Conservation (phyloP, 2,797 vertebrate genomes). For the Ctenochaetus hawaiiensis region DNA sequence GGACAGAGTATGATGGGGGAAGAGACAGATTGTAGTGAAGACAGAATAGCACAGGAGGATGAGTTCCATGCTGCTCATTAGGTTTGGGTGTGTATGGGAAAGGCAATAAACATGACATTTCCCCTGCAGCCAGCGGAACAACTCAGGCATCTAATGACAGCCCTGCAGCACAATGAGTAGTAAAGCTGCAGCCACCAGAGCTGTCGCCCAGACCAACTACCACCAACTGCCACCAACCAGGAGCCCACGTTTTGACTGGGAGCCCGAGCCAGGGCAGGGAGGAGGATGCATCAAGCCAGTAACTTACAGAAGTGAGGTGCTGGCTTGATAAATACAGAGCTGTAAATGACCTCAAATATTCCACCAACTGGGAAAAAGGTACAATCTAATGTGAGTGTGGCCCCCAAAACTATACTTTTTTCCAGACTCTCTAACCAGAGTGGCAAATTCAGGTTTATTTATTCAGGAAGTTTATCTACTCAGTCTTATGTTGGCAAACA, state of each 20-base stretch:
- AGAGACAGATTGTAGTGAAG: conserved; percentile 26
- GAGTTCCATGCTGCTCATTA: conserved; percentile 72
- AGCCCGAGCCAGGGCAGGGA: conserved; percentile 22
- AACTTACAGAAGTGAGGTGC: conserved; percentile 8
- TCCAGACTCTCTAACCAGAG: background rate
- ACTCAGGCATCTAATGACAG: conserved; percentile 84
- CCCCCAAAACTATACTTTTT: background rate
- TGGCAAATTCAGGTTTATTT: background rate
- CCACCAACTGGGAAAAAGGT: background rate
- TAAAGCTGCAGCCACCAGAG: conserved; percentile 77
- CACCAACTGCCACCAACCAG: conserved; percentile 56
- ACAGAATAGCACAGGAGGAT: conserved; percentile 44
- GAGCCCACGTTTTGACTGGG: conserved; percentile 48
- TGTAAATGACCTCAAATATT: conserved; percentile 2
- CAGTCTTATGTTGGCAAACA: conserved; percentile 3
- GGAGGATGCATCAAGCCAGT: conserved; percentile 25
- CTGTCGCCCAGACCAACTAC: conserved; percentile 68
- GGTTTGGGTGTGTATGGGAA: conserved; percentile 86
- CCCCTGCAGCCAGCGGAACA: conserved; percentile 70
- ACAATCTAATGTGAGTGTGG: background rate
- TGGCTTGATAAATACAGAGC: conserved; percentile 6
- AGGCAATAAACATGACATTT: conserved; percentile 85
- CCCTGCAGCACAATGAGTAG: conserved; percentile 83
- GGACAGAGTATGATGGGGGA: conserved; percentile 30
- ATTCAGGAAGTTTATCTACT: conserved; percentile 13